These are phyloP conservation scores for Hylaea fasciaria DNA, from an alignment of 2,888 invertebrate species.

Conservation along the genomic window DNA sequence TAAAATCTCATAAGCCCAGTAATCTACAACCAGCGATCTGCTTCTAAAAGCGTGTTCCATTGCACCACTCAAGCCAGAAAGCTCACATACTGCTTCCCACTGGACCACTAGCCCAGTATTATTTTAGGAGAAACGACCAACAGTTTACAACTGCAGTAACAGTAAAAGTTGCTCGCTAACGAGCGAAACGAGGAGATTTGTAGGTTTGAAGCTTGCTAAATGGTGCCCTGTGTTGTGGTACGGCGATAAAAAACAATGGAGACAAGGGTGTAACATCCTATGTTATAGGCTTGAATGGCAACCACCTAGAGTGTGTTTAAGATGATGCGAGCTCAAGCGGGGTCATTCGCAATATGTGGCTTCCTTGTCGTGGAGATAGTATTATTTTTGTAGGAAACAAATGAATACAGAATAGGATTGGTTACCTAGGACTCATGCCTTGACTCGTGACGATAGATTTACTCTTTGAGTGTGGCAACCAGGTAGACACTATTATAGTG, in stretches of 20 bases:
- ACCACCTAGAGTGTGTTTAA: constrained; percentile 10
- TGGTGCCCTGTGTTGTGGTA: constrained; percentile 49
- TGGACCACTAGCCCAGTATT: constrained; percentile 44
- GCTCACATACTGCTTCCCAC: constrained; percentile 25
- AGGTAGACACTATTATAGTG: too few relatives aligned
- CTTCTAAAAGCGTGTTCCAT: too few relatives aligned
- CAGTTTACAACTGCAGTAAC: constrained; percentile 68
- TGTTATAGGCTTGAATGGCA: constrained; percentile 11
- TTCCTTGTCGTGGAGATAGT: not conserved
- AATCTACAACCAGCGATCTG: too few relatives aligned
- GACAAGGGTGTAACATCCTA: constrained; percentile 34
- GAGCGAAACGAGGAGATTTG: constrained; percentile 62
- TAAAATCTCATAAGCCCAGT: too few relatives aligned
- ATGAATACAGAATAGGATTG: too few relatives aligned
- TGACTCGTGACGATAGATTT: too few relatives aligned
- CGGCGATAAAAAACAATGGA: constrained; percentile 47
- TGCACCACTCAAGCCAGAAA: not conserved
- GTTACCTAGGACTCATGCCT: too few relatives aligned
- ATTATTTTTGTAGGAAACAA: too few relatives aligned
- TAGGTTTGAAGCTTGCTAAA: constrained; percentile 55
- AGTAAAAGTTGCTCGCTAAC: constrained; percentile 66
- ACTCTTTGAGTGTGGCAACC: too few relatives aligned
- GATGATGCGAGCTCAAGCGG: not conserved
- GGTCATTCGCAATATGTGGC: not conserved
- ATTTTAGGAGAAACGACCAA: constrained; percentile 59